Evolutionary conservation across 2,888 invertebrate species (phyloP), one percentile per base, ranked within the genome.

Genomic region (Punctoribates punctum): DNA sequence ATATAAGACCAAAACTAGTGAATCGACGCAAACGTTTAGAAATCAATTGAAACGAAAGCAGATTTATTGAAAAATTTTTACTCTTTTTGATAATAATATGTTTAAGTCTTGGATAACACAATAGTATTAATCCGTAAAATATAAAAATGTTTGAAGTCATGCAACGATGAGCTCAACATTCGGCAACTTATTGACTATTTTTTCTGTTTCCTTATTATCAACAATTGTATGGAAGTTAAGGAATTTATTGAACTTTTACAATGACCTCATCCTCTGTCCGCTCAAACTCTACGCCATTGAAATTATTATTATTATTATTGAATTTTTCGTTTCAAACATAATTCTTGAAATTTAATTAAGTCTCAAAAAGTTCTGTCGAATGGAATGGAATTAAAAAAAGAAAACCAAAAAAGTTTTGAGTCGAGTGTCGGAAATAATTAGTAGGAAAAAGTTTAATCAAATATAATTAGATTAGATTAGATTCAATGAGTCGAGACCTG

Each of bases 71-170:
- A 51, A 51, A 51, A 3, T 25, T 57, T 57, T 60, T 11, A 4
- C 17, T 27, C 27, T 60, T 60, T 13, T 27, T 60, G 27, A 60
- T 60, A 60, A 60, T 60, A 27, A 60, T 60, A 60, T 29, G 15
- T 60, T 25, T 27, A 23, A 60, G 60, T 60, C 60, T 17, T 27
- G 29, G 60, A 15, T 29, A 60, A 60, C 60, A 51, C 51, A 60
- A 60, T 60, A 60, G 23, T 4, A 29, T 60, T 23, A 60, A 60
- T 27, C 27, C 60, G 27, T 60, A 60, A 60, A 60, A 60, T 60
- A 60, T 60, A 60, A 60, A 27, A 29, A 20, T 27, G 29, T 34
- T 42, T 9, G 13, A 60, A 60, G 27, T 27, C 60, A 60, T 60
- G 60, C 60, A 27, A 27, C 60, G 27, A 60, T 60, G 60, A 60